These are phyloP conservation scores for Leptodactylus fuscus DNA, from an alignment of 2,113 vertebrate species.

Conservation along the genomic window DNA sequence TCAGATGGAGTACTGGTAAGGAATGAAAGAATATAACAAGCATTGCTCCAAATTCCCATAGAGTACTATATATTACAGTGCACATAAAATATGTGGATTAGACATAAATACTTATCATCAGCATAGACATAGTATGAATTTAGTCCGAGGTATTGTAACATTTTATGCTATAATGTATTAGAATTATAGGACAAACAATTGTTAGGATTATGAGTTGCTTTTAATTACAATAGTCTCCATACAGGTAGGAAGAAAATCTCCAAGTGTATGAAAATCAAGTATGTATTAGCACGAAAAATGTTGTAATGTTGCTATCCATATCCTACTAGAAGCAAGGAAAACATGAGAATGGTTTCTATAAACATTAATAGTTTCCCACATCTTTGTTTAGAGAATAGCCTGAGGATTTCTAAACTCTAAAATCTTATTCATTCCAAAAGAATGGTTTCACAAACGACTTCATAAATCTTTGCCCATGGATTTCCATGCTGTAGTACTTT, in stretches of 20 bases:
- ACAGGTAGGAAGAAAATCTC: background rate
- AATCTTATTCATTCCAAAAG: constrained; percentile 79
- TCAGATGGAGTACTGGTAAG: background rate
- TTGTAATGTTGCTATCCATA: constrained; percentile 68
- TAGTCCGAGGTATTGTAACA: background rate
- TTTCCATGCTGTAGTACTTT: constrained; percentile 61
- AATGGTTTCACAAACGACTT: constrained; percentile 74
- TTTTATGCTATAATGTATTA: background rate
- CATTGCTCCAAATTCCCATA: background rate
- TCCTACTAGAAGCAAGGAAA: constrained; percentile 68
- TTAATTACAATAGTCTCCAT: background rate
- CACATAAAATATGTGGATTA: too few species aligned
- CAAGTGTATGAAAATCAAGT: background rate
- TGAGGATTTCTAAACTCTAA: constrained; percentile 83
- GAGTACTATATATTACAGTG: too few species aligned
- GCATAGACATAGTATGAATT: too few species aligned
- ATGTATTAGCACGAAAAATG: background rate
- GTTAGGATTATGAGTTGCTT: background rate
- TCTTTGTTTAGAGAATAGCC: constrained; percentile 84
- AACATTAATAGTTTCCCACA: constrained; percentile 87
- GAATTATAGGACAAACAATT: background rate
- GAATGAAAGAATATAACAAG: background rate
- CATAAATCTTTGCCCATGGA: constrained; percentile 75
- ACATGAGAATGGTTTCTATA: constrained; percentile 80
- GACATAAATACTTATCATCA: too few species aligned